Conservation (phyloP, 1,140 invertebrate genomes). For the Nomia melanderi region DNA sequence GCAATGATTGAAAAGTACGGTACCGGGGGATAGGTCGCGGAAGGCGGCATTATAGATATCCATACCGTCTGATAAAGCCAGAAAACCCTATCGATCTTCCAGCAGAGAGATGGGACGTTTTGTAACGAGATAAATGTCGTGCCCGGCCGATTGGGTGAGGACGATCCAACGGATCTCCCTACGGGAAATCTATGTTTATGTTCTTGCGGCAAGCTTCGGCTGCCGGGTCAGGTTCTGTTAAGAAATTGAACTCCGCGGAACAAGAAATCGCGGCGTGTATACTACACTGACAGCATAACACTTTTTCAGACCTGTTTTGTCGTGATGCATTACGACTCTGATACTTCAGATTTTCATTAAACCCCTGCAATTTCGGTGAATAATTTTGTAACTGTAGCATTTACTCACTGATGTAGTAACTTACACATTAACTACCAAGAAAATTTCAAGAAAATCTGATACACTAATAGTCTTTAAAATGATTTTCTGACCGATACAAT, state of each 20-base stretch:
- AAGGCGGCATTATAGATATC: constrained; percentile 48
- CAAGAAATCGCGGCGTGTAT: constrained; percentile 12
- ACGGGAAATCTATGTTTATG: constrained; percentile 22
- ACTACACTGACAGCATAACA: background rate
- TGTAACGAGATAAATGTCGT: constrained; percentile 44
- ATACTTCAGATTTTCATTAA: background rate
- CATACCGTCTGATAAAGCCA: constrained; percentile 38
- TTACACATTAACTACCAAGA: background rate
- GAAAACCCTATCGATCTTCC: constrained; percentile 38
- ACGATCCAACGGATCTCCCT: constrained; percentile 37
- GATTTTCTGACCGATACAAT: no score
- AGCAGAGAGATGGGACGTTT: constrained; percentile 5
- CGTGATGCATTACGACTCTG: background rate
- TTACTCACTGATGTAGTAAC: background rate
- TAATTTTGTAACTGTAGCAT: background rate
- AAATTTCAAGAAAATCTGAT: no score
- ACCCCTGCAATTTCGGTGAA: background rate
- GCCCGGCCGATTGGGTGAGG: constrained; percentile 31
- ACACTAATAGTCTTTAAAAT: no score
- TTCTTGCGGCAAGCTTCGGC: background rate
- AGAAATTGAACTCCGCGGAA: background rate
- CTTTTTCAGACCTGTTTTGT: background rate
- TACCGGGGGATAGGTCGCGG: constrained; percentile 39
- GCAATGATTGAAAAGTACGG: constrained; percentile 50
- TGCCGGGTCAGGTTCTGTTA: constrained; percentile 11